phyloP scores from a whole-genome alignment of 2,113 vertebrate species.

The Bubo scandiacus region DNA sequence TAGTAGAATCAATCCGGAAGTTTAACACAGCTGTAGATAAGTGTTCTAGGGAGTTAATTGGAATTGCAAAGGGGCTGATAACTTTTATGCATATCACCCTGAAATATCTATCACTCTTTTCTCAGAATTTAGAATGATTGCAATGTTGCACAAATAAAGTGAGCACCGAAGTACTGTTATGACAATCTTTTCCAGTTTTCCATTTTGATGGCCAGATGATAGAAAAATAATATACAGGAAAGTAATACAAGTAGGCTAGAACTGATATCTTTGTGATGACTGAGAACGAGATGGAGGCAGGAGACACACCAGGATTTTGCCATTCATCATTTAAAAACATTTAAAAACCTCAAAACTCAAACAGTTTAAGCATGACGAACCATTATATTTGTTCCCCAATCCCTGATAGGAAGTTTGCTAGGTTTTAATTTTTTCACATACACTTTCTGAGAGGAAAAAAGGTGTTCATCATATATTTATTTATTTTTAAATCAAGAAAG shows the following conservation, averaged over 20 bases:
- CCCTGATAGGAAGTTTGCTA: not conserved
- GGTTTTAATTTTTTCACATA: not conserved
- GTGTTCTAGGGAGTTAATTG: not conserved
- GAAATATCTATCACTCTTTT: not conserved
- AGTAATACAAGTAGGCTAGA: not conserved
- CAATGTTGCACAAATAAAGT: not conserved
- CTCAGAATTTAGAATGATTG: not conserved
- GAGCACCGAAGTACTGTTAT: not conserved
- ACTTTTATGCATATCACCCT: not conserved
- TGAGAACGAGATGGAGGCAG: not conserved
- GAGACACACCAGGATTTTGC: not conserved
- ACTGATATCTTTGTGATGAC: not conserved
- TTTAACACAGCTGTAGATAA: not conserved
- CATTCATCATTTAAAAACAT: not conserved
- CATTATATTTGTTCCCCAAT: not conserved
- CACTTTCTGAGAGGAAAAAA: not conserved
- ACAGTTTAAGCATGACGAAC: not conserved
- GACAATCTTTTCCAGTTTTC: not conserved
- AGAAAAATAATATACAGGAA: not conserved
- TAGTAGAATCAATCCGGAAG: not conserved
- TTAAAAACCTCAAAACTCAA: not conserved
- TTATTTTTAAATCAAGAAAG: constrained; percentile 31
- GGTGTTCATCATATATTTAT: not conserved
- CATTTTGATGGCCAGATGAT: not conserved
- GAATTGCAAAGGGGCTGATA: not conserved